phyloP scores from a whole-genome alignment of 53 echinoderm and acorn worm species.

The Echinarachnius parma region DNA sequence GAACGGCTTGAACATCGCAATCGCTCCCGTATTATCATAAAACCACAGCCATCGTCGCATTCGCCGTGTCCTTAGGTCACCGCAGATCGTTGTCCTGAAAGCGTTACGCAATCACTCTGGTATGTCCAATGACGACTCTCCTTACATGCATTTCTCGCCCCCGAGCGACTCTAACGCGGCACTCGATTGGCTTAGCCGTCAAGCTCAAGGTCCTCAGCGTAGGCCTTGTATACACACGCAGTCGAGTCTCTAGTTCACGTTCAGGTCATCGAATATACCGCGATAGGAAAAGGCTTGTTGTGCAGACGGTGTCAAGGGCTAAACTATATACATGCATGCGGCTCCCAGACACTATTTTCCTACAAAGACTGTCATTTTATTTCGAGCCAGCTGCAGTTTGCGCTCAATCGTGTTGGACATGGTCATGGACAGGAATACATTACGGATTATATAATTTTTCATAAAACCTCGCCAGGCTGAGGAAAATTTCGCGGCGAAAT shows the following conservation, averaged over 20 bases:
- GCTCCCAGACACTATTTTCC: slow-evolving; percentile 1
- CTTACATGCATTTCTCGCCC: slow-evolving; percentile 6
- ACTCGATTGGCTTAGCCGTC: slow-evolving; percentile 30
- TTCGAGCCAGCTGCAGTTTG: no score
- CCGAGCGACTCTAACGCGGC: not conserved
- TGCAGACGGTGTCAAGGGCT: slow-evolving; percentile 47
- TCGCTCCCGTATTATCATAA: no score
- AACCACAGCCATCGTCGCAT: no score
- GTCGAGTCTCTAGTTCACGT: slow-evolving; percentile 50
- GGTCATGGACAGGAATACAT: no score
- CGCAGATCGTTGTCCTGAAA: slow-evolving; percentile 47
- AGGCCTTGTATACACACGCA: slow-evolving; percentile 45
- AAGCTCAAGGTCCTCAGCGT: slow-evolving; percentile 45
- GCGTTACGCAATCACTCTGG: slow-evolving; percentile 49
- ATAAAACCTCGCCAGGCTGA: no score
- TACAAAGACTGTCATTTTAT: slow-evolving; percentile 32
- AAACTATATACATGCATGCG: slow-evolving; percentile 25
- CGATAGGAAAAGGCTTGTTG: slow-evolving; percentile 43
- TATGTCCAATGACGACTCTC: slow-evolving; percentile 25
- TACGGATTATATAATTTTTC: no score
- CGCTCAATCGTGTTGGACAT: no score
- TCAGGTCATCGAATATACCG: slow-evolving; percentile 50
- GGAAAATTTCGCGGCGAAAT: not conserved
- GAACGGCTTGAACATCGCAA: no score
- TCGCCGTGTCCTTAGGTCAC: slow-evolving; percentile 35